Evolutionary conservation across 2,797 vertebrate genomes (phyloP).

Genomic region (Sebastes minor): DNA sequence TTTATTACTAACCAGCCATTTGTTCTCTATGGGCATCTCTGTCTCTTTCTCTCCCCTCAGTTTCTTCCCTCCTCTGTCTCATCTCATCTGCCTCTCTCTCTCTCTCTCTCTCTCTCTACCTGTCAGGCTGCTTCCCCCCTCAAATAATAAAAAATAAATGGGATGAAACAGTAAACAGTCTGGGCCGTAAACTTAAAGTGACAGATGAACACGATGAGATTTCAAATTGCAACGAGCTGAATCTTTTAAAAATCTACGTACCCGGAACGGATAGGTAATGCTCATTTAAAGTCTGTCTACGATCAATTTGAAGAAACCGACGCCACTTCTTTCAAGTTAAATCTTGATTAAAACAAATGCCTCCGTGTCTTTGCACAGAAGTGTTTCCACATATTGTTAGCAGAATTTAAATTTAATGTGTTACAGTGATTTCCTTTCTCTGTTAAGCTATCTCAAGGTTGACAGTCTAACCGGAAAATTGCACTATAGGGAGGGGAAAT

Average conservation of each 20-base stretch:
- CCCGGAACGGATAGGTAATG: background rate
- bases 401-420: constrained; percentile 3
- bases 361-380: background rate
- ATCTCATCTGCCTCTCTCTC: constrained; percentile 32
- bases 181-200: constrained; percentile 27
- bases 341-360: background rate
- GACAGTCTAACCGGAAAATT: background rate
- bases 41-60: constrained; percentile 13
- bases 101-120: constrained; percentile 3
- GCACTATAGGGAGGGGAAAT: background rate
- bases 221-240: constrained; percentile 6
- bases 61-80: constrained; percentile 34
- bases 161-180: constrained; percentile 45
- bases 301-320: background rate
- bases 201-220: constrained; percentile 31
- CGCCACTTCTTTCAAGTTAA: background rate
- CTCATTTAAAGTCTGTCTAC: constrained; percentile 1
- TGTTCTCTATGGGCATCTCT: constrained; percentile 59
- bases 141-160: constrained; percentile 42
- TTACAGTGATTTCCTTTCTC: background rate
- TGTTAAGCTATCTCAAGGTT: background rate
- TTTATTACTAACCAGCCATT: constrained; percentile 77
- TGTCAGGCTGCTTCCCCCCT: constrained; percentile 27
- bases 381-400: background rate
- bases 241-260: background rate